A percentile compares a stretch with the other conserved stretches of the same genome.
These are phyloP conservation scores for human DNA, from an alignment of 2,113 vertebrate genomes.

Conservation along the genomic window DNA sequence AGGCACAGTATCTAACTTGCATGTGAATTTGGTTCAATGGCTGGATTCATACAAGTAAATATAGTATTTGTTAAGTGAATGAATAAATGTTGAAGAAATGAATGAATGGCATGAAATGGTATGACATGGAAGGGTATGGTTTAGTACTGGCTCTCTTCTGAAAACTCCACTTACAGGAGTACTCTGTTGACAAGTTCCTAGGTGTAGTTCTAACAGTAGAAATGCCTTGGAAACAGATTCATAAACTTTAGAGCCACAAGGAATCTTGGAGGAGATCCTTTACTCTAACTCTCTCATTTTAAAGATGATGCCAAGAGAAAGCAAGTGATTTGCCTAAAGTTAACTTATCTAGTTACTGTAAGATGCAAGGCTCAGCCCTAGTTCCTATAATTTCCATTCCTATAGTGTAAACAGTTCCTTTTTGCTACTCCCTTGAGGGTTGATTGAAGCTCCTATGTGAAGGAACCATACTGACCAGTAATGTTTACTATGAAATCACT, in stretches of 20 bases:
- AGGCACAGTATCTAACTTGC: neutral
- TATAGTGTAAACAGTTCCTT: neutral
- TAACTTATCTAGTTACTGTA: neutral
- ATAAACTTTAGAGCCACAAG: neutral
- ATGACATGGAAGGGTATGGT: neutral
- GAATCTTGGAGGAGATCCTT: neutral
- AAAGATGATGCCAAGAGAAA: slow-evolving; percentile 33
- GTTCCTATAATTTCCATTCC: neutral
- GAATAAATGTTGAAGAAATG: neutral
- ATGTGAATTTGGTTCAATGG: neutral
- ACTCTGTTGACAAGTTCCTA: neutral
- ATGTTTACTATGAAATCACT: neutral
- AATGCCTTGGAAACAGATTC: neutral
- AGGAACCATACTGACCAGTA: neutral
- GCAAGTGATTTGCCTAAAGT: neutral
- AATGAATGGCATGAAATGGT: neutral
- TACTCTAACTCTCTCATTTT: neutral
- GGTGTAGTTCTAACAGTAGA: neutral
- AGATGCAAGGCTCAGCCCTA: neutral
- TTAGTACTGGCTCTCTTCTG: neutral
- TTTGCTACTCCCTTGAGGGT: neutral
- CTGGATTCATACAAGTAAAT: neutral
- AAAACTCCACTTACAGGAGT: neutral
- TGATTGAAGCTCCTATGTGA: neutral
- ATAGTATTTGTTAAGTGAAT: neutral